phyloP scores from a whole-genome alignment of 1,140 invertebrate genomes.

The Oncopodura yosiiana region DNA sequence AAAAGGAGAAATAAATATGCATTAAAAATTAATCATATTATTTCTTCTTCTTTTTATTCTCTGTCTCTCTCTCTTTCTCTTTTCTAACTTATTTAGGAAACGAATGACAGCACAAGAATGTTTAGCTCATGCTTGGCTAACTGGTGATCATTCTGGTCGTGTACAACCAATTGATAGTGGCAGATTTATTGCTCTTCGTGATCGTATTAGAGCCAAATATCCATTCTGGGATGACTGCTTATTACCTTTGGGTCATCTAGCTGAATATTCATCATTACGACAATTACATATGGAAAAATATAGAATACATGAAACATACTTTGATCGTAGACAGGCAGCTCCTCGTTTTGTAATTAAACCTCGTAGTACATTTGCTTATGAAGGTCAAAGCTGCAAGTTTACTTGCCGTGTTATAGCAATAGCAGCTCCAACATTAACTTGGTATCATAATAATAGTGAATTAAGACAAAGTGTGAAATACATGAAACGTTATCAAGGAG shows the following conservation, averaged over 20 bases:
- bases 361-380: conserved; percentile 80
- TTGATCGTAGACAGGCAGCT: conserved; percentile 92
- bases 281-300: conserved; percentile 94
- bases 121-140: conserved; percentile 87
- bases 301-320: conserved; percentile 88
- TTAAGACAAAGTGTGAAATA: conserved; percentile 96
- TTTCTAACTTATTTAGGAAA: conserved; percentile 56
- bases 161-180: conserved; percentile 63
- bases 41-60: background rate
- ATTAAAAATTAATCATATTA: background rate
- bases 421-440: conserved; percentile 86
- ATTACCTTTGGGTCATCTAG: conserved; percentile 86
- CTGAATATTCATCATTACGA: conserved; percentile 93
- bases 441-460: conserved; percentile 87
- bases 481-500: conserved; percentile 94
- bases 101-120: conserved; percentile 97
- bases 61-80: conserved; percentile 18
- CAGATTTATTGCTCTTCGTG: conserved; percentile 74
- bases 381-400: conserved; percentile 95
- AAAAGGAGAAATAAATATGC: background rate
- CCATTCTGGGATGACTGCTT: conserved; percentile 85
- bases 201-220: conserved; percentile 74
- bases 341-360: conserved; percentile 96
- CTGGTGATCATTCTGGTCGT: conserved; percentile 63
- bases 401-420: conserved; percentile 91